Evolutionary conservation across 2,797 vertebrate genomes (phyloP), one percentile per base, ranked within the genome.

Genomic region (Numenius phaeopus): DNA sequence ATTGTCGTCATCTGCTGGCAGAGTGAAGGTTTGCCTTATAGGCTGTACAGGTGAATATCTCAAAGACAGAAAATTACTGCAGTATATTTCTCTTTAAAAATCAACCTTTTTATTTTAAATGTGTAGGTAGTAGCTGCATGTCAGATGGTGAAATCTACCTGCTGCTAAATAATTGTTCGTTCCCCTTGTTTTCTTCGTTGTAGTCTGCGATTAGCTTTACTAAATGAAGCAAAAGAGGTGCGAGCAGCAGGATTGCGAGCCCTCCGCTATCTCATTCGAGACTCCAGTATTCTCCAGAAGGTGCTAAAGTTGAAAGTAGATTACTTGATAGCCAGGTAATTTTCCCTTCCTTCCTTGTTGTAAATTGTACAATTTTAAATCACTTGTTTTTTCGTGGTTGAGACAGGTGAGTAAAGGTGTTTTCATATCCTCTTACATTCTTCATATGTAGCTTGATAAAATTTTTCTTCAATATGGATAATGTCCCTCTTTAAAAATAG

Each of bases 141-240:
- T 47, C 65, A 67, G 23, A 47, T 14, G 22, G 23, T 67, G 44
- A 34, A 67, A 23, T 67, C 23, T 47, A 69, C 26, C 47, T 70
- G 26, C 47, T 52, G 67, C 49, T 52, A 52, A 52, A 30, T 30
- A 70, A 70, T 39, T 50, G 67, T 50, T 70, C 52, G 47, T 39
- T 23, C 20, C 47, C 34, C 49, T 52, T 52, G 20, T 70, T 52
- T 52, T 70, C 67, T 70, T 70, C 34, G 7, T 70, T 39, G 49
- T 70, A 99, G 99, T 98, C 98, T 99, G 97, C 98, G 99, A 79
- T 98, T 99, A 97, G 99, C 99, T 96, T 98, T 99, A 87, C 98
- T 99, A 83, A 99, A 99, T 95, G 99, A 99, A 99, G 99, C 99
- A 50, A 99, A 99, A 97, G 99, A 99, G 97, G 99, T 99, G 69